phyloP scores from a whole-genome alignment of 2,888 invertebrate genomes.

The Chaitophorus viminalis region DNA sequence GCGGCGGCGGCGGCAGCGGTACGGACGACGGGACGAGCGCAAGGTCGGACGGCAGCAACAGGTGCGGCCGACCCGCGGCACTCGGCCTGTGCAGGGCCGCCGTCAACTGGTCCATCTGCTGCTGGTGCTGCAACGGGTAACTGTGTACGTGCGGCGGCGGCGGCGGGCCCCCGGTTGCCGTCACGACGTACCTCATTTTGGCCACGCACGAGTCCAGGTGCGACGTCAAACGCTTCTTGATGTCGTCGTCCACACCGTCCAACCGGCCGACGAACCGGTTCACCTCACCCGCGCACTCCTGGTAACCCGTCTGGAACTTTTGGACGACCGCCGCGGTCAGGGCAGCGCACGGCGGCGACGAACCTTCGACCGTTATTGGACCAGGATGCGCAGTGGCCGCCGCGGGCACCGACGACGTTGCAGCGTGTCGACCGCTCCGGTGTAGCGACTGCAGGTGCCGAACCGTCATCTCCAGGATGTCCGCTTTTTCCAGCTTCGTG shows the following conservation, averaged over 20 bases:
- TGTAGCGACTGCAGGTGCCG: constrained; percentile 91
- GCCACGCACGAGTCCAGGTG: constrained; percentile 76
- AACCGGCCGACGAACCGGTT: constrained; percentile 74
- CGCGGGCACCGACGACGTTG: constrained; percentile 82
- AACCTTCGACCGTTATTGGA: constrained; percentile 36
- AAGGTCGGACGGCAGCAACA: constrained; percentile 68
- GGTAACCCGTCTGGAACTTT: constrained; percentile 87
- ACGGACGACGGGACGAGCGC: background rate
- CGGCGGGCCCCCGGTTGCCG: constrained; percentile 66
- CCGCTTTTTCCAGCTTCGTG: constrained; percentile 95
- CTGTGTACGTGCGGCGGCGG: constrained; percentile 67
- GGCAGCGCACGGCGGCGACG: constrained; percentile 70
- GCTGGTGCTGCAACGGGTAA: constrained; percentile 66
- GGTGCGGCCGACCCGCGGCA: constrained; percentile 65
- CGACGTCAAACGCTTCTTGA: constrained; percentile 75
- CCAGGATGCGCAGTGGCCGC: constrained; percentile 84
- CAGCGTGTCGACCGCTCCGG: constrained; percentile 68
- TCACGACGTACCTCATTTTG: constrained; percentile 71
- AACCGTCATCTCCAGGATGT: constrained; percentile 94
- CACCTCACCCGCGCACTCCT: constrained; percentile 84
- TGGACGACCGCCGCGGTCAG: constrained; percentile 85
- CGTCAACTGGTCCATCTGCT: constrained; percentile 64
- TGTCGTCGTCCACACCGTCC: constrained; percentile 73
- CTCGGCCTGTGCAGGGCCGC: constrained; percentile 76
- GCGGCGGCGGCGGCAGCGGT: constrained; percentile 64